Conservation (phyloP, 2,797 vertebrate genomes). For the Fringilla coelebs region DNA sequence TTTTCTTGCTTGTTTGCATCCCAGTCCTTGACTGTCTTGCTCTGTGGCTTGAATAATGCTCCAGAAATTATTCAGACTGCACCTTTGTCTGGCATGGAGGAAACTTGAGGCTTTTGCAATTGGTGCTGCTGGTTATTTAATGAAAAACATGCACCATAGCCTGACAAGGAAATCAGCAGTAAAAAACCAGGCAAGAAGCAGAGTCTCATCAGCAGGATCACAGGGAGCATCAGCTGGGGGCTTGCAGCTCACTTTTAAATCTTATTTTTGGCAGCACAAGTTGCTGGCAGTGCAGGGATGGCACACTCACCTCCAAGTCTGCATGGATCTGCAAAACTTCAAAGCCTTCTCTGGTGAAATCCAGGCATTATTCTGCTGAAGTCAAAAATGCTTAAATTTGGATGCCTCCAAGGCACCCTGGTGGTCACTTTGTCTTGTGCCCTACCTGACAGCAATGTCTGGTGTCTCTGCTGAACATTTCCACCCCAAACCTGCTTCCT, state of each 20-base stretch:
- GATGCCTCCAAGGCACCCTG: background rate
- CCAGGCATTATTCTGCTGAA: background rate
- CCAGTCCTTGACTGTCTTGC: background rate
- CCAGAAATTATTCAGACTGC: background rate
- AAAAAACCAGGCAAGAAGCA: background rate
- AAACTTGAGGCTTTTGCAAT: constrained; percentile 27
- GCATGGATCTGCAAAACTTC: background rate
- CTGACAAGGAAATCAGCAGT: background rate
- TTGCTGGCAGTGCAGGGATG: background rate
- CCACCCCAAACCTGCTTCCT: background rate
- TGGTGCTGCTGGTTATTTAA: background rate
- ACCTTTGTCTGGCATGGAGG: background rate
- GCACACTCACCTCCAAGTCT: fast-evolving
- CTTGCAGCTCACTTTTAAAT: background rate
- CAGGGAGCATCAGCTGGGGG: background rate
- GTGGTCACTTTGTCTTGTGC: background rate
- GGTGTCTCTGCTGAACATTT: background rate
- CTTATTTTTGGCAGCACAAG: background rate
- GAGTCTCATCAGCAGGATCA: background rate
- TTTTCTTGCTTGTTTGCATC: constrained; percentile 6
- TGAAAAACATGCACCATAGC: background rate
- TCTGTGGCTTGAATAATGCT: constrained; percentile 7
- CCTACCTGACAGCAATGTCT: background rate
- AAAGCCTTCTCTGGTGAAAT: background rate
- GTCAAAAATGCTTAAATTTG: background rate